Conservation (phyloP, 2,888 invertebrate species). For the Congeria kusceri region DNA sequence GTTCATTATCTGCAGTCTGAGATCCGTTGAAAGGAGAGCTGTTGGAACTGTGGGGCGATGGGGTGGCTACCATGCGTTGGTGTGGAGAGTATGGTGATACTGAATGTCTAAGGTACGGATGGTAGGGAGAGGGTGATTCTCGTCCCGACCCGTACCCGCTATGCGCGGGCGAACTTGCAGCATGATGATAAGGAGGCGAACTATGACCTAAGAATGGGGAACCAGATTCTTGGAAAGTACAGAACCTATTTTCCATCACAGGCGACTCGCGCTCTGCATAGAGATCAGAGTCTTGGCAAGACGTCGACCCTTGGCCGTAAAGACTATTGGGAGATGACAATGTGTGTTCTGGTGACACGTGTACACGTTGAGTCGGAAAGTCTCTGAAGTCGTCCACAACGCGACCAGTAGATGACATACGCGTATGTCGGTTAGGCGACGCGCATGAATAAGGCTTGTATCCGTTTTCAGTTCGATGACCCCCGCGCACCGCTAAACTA, state of each 20-base stretch:
- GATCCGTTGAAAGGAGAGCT: conserved; percentile 21
- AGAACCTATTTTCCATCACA: conserved; percentile 46
- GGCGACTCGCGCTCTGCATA: conserved; percentile 34
- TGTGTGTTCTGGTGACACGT: conserved; percentile 7
- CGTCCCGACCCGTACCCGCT: conserved; percentile 18
- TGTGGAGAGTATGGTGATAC: conserved; percentile 34
- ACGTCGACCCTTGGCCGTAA: conserved; percentile 21
- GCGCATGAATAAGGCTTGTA: conserved; percentile 19
- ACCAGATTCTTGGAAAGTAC: conserved; percentile 55
- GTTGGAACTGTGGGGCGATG: conserved; percentile 21
- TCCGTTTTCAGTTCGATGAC: background rate
- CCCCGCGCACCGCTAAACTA: background rate
- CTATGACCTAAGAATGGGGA: conserved; percentile 45
- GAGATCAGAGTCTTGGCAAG: conserved; percentile 22
- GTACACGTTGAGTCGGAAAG: conserved; percentile 23
- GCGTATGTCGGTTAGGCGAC: conserved; percentile 8
- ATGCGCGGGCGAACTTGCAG: conserved; percentile 25
- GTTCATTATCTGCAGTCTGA: too few species aligned
- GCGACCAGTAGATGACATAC: conserved; percentile 2
- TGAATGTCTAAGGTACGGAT: conserved; percentile 1
- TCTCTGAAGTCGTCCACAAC: background rate
- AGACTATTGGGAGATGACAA: conserved; percentile 7
- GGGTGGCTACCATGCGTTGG: conserved; percentile 49
- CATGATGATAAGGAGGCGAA: conserved; percentile 48
- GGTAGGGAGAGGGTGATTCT: conserved; percentile 27